phyloP scores from a whole-genome alignment of 2,113 vertebrate species.

The Lophura nycthemera region DNA sequence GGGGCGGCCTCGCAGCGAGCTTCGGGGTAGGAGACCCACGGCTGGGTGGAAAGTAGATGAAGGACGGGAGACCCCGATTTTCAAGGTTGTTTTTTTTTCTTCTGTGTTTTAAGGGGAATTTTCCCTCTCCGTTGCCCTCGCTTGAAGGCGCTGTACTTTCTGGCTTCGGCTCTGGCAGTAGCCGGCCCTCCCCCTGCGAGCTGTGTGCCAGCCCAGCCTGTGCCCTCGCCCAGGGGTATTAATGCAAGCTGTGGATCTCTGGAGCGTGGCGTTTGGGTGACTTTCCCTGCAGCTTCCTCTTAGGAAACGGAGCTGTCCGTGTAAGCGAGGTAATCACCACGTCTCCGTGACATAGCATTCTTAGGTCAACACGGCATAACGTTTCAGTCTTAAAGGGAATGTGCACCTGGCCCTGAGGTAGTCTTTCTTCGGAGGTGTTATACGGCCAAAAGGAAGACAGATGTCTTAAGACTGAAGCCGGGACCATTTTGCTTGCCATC shows the following conservation, averaged over 20 bases:
- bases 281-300: not conserved
- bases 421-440: not conserved
- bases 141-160: not conserved
- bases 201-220: conserved; percentile 18
- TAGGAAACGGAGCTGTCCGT: not conserved
- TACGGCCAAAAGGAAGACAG: not conserved
- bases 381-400: not conserved
- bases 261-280: not conserved
- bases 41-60: not conserved
- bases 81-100: fast-evolving
- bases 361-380: not conserved
- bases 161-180: not conserved
- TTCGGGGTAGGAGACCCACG: fast-evolving
- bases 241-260: fast-evolving
- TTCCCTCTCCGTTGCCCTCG: not conserved
- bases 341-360: not conserved
- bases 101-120: fast-evolving
- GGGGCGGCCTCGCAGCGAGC: not conserved
- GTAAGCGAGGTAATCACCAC: not conserved
- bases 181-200: conserved; percentile 4
- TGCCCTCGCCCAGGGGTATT: conserved; percentile 4
- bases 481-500: not conserved
- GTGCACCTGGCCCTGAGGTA: not conserved
- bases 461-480: not conserved
- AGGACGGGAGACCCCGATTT: not conserved